A percentile compares a stretch with the other conserved stretches of the same genome.
phyloP scores from a whole-genome alignment of 1,140 invertebrate genomes.

The Pseudomyrmex pallidus region DNA sequence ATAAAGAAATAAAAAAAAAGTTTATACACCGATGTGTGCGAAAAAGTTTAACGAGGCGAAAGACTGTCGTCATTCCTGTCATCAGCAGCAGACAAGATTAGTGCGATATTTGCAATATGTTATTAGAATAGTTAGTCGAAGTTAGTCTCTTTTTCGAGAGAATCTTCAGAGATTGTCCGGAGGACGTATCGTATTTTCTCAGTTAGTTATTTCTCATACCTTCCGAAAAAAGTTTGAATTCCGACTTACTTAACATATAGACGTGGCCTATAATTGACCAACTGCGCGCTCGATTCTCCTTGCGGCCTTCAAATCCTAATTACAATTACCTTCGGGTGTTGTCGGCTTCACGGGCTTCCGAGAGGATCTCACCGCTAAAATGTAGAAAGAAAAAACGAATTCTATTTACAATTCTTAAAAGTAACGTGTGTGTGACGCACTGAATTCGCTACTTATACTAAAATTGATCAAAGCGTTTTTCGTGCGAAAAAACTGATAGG shows the following conservation, averaged over 20 bases:
- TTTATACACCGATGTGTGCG: neutral
- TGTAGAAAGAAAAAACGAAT: conserved; percentile 81
- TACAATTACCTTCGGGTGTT: conserved; percentile 86
- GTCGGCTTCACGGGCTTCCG: conserved; percentile 84
- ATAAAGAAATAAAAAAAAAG: conserved; percentile 6
- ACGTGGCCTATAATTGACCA: conserved; percentile 84
- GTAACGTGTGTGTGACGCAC: conserved; percentile 43
- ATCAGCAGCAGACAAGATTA: conserved; percentile 14
- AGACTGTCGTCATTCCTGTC: neutral
- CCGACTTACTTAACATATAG: conserved; percentile 86
- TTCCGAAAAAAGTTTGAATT: conserved; percentile 83
- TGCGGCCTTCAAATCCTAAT: conserved; percentile 86
- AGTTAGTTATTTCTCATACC: conserved; percentile 77
- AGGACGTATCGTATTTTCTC: conserved; percentile 71
- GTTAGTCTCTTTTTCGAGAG: conserved; percentile 54
- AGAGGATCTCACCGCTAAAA: conserved; percentile 85
- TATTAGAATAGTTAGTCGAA: conserved; percentile 14
- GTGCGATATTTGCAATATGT: conserved; percentile 15
- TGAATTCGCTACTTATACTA: conserved; percentile 34
- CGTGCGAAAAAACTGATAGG: conserved; percentile 64
- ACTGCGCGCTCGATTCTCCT: conserved; percentile 84
- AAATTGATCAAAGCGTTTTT: conserved; percentile 41
- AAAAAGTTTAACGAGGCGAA: conserved; percentile 4
- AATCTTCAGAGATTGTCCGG: conserved; percentile 43
- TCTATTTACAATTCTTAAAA: conserved; percentile 55